Conservation (phyloP, 2,797 vertebrate species). For the Pseudochirops corinnae region DNA sequence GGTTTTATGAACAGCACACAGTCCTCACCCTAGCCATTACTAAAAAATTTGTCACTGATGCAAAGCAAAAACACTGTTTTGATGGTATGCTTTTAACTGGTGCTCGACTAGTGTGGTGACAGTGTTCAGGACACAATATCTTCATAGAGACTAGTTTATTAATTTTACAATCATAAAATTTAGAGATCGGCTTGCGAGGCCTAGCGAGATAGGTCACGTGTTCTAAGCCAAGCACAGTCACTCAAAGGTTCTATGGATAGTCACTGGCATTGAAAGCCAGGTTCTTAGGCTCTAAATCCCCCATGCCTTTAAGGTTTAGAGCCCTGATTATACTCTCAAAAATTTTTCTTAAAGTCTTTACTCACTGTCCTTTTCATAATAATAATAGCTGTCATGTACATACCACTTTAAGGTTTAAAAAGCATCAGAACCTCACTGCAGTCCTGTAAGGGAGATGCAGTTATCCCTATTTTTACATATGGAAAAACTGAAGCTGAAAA, state of each 20-base stretch:
- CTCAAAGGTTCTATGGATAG: neutral
- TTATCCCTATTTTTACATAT: neutral
- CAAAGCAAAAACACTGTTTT: neutral
- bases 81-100: slow-evolving; percentile 54
- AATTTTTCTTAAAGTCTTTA: neutral
- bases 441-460: neutral
- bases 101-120: slow-evolving; percentile 25
- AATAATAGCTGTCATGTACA: neutral
- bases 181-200: neutral
- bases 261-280: neutral
- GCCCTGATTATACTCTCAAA: neutral
- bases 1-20: slow-evolving; percentile 16
- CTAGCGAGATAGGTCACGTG: neutral
- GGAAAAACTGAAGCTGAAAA: neutral
- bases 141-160: neutral
- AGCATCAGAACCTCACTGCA: neutral
- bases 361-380: neutral
- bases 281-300: neutral
- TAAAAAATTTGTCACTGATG: slow-evolving; percentile 17
- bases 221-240: neutral
- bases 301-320: neutral
- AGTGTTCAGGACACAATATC: slow-evolving; percentile 16
- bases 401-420: neutral
- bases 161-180: neutral
- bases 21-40: slow-evolving; percentile 12